These are phyloP conservation scores for Sycophaga agraensis DNA, from an alignment of 1,140 invertebrate species.

Conservation along the genomic window DNA sequence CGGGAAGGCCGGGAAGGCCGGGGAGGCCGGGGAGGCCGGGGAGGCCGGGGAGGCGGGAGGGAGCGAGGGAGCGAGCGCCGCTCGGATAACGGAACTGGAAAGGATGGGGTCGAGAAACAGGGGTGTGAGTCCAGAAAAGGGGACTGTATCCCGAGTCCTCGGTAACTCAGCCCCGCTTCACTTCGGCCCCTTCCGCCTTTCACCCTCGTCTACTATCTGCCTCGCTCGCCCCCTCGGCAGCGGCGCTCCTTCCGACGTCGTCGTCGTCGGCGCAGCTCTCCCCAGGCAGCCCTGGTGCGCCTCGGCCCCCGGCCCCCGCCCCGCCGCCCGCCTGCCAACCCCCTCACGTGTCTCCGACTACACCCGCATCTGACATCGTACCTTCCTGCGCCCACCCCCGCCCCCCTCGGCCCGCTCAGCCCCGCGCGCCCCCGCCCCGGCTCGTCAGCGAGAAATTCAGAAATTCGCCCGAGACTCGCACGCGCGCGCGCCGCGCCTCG, in stretches of 20 bases:
- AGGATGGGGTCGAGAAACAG: slow-evolving; percentile 39
- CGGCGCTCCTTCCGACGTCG: slow-evolving; percentile 24
- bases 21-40: slow-evolving; percentile 31
- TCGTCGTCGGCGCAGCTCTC: too few relatives aligned
- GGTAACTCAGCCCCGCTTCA: slow-evolving; percentile 40
- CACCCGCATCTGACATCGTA: slow-evolving; percentile 32
- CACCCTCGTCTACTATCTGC: slow-evolving; percentile 22
- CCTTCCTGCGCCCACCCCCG: slow-evolving; percentile 25
- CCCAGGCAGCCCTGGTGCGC: too few relatives aligned
- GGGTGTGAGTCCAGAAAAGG: slow-evolving; percentile 56
- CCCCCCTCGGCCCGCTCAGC: slow-evolving; percentile 11
- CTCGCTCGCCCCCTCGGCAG: slow-evolving; percentile 19
- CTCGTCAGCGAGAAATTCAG: slow-evolving; percentile 30
- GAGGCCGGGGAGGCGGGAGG: slow-evolving; percentile 25
- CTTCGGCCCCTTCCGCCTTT: slow-evolving; percentile 15
- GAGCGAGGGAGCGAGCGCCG: slow-evolving; percentile 34
- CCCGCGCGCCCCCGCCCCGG: not conserved
- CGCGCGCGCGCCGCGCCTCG: slow-evolving; percentile 6
- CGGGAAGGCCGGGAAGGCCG: slow-evolving; percentile 14
- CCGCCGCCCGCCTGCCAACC: slow-evolving; percentile 7
- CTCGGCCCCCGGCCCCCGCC: too few relatives aligned
- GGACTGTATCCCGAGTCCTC: slow-evolving; percentile 52
- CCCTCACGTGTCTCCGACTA: slow-evolving; percentile 28
- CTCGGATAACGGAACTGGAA: slow-evolving; percentile 37
- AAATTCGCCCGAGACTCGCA: slow-evolving; percentile 27